These are phyloP conservation scores for Actinia equina DNA, from an alignment of 64 coral and sea anemone genomes.

Conservation along the genomic window DNA sequence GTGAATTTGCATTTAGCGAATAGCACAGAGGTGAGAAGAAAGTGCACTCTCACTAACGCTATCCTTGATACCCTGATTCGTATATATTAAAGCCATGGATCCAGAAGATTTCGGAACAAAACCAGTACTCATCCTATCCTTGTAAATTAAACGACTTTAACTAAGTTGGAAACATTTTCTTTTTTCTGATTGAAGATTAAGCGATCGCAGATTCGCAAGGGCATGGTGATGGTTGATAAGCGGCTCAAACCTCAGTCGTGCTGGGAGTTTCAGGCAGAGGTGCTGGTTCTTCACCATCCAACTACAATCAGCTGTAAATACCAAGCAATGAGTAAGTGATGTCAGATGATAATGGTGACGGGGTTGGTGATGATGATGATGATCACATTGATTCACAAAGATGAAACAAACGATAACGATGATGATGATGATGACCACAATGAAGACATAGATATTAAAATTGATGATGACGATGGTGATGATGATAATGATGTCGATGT, in stretches of 20 bases:
- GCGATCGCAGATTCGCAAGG: constrained; percentile 93
- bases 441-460: too few relatives aligned
- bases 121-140: background rate
- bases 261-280: constrained; percentile 96
- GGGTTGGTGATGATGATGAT: background rate
- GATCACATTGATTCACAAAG: background rate
- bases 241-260: constrained; percentile 84
- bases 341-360: background rate
- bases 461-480: background rate
- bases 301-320: constrained; percentile 98
- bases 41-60: too few relatives aligned
- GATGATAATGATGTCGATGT: too few relatives aligned
- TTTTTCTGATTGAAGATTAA: constrained; percentile 72
- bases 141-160: too few relatives aligned
- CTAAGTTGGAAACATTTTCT: background rate
- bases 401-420: background rate
- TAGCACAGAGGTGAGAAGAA: too few relatives aligned
- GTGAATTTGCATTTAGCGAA: too few relatives aligned
- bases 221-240: constrained; percentile 95
- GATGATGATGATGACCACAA: too few relatives aligned
- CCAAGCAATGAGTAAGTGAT: constrained; percentile 97
- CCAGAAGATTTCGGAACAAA: too few relatives aligned
- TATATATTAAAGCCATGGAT: too few relatives aligned
- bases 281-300: constrained; percentile 89
- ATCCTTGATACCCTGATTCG: too few relatives aligned